phyloP scores from a whole-genome alignment of 1,140 invertebrate species.

The Bombus confusus region DNA sequence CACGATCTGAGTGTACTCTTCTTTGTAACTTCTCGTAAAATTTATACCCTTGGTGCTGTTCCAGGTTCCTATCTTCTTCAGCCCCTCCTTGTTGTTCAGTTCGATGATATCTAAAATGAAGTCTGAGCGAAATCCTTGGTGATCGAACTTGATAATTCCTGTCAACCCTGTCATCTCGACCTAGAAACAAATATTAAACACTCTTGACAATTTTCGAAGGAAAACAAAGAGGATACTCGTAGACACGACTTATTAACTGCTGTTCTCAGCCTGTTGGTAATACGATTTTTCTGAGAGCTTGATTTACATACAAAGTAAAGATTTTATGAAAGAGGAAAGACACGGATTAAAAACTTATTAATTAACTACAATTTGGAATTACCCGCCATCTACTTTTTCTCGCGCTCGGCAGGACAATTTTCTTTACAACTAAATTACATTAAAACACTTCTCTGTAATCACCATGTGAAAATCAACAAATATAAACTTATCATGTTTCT shows the following conservation, averaged over 20 bases:
- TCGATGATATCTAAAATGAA: constrained; percentile 96
- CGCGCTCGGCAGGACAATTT: too few species aligned
- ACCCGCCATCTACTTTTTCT: too few species aligned
- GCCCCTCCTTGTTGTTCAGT: constrained; percentile 88
- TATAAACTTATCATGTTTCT: too few species aligned
- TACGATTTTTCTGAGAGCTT: too few species aligned
- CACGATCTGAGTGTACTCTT: constrained; percentile 91
- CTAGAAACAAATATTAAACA: constrained; percentile 79
- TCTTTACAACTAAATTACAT: too few species aligned
- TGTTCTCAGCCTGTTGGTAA: too few species aligned
- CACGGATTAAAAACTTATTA: too few species aligned
- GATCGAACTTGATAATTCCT: constrained; percentile 96
- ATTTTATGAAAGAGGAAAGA: too few species aligned
- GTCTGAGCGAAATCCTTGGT: constrained; percentile 95
- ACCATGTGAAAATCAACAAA: background rate
- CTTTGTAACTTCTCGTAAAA: constrained; percentile 93
- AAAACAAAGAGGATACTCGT: background rate
- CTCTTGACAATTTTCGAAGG: background rate
- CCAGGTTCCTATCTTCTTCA: constrained; percentile 94
- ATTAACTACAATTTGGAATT: too few species aligned
- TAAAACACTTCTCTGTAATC: background rate
- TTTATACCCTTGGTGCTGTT: constrained; percentile 94
- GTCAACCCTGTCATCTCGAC: constrained; percentile 96
- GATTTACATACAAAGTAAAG: too few species aligned
- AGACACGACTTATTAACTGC: background rate